Percentiles rank a stretch among this genome's conserved stretches.
Conservation (phyloP, 1,140 invertebrate species). For the Atopsyche davidsoni region DNA sequence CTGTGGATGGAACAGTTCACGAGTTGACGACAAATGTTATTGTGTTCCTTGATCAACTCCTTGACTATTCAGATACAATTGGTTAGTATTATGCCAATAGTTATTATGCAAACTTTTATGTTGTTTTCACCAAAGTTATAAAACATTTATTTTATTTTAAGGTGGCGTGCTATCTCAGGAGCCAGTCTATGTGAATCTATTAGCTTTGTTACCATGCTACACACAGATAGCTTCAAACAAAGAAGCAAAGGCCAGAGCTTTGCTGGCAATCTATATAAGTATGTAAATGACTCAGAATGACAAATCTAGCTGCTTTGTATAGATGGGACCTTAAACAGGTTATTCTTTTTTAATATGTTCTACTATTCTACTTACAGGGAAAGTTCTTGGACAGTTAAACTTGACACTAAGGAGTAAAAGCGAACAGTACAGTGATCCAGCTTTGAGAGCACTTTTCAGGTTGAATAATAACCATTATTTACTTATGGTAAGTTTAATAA, state of each 20-base stretch:
- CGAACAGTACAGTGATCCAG: conserved; percentile 75
- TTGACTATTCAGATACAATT: conserved; percentile 71
- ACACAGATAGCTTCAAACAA: conserved; percentile 42
- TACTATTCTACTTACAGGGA: conserved; percentile 52
- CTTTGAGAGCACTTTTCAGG: conserved; percentile 78
- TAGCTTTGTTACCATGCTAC: conserved; percentile 40
- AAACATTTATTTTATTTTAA: conserved; percentile 10
- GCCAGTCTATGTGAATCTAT: conserved; percentile 46
- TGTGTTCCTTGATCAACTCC: conserved; percentile 78
- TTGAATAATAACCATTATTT: conserved; percentile 93
- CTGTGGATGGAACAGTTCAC: conserved; percentile 94
- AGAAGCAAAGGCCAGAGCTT: conserved; percentile 52
- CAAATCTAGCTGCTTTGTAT: background rate
- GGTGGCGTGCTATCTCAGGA: conserved; percentile 56
- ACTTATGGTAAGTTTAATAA: conserved; percentile 54
- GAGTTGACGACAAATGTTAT: conserved; percentile 91
- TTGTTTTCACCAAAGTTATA: conserved; percentile 2
- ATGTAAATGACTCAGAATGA: conserved; percentile 35
- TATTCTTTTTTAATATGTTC: background rate
- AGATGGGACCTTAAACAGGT: background rate
- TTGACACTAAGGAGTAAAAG: conserved; percentile 78
- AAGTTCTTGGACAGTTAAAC: conserved; percentile 80
- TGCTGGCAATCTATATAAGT: conserved; percentile 76
- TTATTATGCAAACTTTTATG: background rate
- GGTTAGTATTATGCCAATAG: conserved; percentile 38